Evolutionary conservation across 1,140 invertebrate genomes (phyloP), one percentile per base, ranked within the genome.

Genomic region (Drosophila dunni): DNA sequence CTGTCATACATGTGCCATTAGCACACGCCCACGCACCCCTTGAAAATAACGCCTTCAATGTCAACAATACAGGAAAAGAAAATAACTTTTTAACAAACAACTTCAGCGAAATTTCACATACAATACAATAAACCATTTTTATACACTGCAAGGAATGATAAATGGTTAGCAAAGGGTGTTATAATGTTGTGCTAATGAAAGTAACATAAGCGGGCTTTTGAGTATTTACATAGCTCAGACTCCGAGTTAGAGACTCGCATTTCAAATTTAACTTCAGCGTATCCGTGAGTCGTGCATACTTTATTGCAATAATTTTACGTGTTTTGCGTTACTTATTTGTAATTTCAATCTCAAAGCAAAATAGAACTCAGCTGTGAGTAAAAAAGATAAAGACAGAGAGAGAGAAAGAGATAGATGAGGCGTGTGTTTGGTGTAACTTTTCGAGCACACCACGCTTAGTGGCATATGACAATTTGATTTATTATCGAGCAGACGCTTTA

Each of bases 401-500:
- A 10, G 33, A 38, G 51, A 29, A 17, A 57, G 54, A 58, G 36
- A 51, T 3, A 40, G 15, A 54, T 5, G 20, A 58, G 44, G 60
- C 65, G 44, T 76, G 71, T 71, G 54, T 64, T 42, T 48, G 34
- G 20, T 54, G 58, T 42, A 69, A 79, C 78, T 86, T 88, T 76
- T 86, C 24, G 63, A 76, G 75, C 65, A 73, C 64, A 76, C 53
- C 79, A 61, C 51, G 44, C 64, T 36, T 40, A 11, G 20, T 67
- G 63, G 60, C 69, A 78, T 79, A 79, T 86, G 82, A 88, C 76
- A 83, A 73, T 88, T 79, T 86, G 83, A 86, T 86, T 86, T 86
- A 86, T 86, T 88, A 83, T 86, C 72, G 76, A 83, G 63, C 75
- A 77, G 83, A 74, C 62, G 79, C 82, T 86, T 88, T 83, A 88